phyloP scores from a whole-genome alignment of 2,113 vertebrate species.

The Carassius carassius region DNA sequence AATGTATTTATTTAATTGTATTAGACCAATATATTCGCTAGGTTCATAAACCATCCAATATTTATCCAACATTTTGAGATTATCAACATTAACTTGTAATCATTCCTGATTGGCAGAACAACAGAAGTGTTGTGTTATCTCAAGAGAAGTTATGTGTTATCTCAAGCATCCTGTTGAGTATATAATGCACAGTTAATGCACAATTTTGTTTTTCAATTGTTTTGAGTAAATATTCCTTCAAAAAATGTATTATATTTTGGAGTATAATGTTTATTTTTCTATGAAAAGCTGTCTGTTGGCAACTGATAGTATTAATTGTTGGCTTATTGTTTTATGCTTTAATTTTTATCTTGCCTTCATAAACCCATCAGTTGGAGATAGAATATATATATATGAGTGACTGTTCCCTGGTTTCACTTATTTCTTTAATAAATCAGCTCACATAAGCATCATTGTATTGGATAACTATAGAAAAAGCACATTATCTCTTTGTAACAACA shows the following conservation, averaged over 20 bases:
- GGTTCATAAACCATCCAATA: not conserved
- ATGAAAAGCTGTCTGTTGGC: not conserved
- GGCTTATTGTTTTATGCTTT: not conserved
- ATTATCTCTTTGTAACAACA: conserved; percentile 30
- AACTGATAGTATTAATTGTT: not conserved
- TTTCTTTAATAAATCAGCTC: conserved; percentile 7
- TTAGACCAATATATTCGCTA: not conserved
- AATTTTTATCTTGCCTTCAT: not conserved
- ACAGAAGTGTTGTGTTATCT: too few relatives aligned
- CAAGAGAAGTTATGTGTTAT: too few relatives aligned
- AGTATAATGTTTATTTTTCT: not conserved
- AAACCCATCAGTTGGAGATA: not conserved
- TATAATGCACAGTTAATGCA: too few relatives aligned
- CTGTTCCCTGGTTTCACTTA: not conserved
- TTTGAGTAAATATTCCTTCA: not conserved
- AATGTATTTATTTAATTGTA: too few relatives aligned
- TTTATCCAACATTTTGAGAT: too few relatives aligned
- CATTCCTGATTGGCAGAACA: not conserved
- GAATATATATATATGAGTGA: not conserved
- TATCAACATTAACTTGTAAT: not conserved
- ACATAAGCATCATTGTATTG: not conserved
- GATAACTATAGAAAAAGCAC: conserved; percentile 23
- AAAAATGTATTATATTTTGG: not conserved
- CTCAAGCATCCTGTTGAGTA: not conserved
- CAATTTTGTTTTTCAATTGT: not conserved